Evolutionary conservation across 2,797 vertebrate species (phyloP).

Genomic region (Pteronotus mesoamericanus): DNA sequence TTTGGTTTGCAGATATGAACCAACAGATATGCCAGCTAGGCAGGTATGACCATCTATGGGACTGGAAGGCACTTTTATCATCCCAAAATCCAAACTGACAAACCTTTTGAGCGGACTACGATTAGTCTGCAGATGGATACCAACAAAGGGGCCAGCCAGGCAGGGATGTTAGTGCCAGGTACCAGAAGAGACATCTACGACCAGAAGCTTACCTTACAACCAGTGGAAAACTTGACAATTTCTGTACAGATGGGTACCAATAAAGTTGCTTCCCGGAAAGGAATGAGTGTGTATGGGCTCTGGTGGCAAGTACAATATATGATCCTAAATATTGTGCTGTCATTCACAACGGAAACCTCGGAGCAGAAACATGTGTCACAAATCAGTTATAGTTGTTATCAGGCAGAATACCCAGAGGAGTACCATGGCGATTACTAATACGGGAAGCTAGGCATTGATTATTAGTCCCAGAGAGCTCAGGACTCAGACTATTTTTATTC

Average conservation of each 20-base stretch:
- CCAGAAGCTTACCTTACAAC: constrained; percentile 91
- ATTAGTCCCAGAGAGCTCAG: constrained; percentile 86
- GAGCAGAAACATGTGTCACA: constrained; percentile 95
- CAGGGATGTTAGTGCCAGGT: constrained; percentile 94
- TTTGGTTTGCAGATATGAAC: constrained; percentile 92
- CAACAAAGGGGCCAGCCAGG: constrained; percentile 98
- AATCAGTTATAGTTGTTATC: constrained; percentile 97
- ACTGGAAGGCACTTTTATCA: constrained; percentile 97
- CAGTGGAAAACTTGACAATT: constrained; percentile 94
- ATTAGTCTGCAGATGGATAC: constrained; percentile 98
- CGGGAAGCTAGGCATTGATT: constrained; percentile 93
- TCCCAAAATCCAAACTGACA: constrained; percentile 95
- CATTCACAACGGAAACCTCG: constrained; percentile 95
- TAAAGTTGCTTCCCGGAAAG: constrained; percentile 96
- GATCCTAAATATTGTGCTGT: constrained; percentile 95
- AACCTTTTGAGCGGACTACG: constrained; percentile 95
- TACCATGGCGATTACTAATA: constrained; percentile 93
- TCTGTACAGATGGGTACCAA: constrained; percentile 98
- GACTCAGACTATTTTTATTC: constrained; percentile 84
- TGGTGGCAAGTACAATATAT: constrained; percentile 90
- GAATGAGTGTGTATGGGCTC: constrained; percentile 96
- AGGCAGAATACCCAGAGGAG: constrained; percentile 93
- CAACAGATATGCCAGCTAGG: constrained; percentile 81
- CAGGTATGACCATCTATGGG: constrained; percentile 96
- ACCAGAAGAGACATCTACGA: constrained; percentile 96